A percentile compares a stretch with the other conserved stretches of the same genome.
These are phyloP conservation scores for Drosophila nebulosa DNA, from an alignment of 1,140 invertebrate genomes.

Conservation along the genomic window DNA sequence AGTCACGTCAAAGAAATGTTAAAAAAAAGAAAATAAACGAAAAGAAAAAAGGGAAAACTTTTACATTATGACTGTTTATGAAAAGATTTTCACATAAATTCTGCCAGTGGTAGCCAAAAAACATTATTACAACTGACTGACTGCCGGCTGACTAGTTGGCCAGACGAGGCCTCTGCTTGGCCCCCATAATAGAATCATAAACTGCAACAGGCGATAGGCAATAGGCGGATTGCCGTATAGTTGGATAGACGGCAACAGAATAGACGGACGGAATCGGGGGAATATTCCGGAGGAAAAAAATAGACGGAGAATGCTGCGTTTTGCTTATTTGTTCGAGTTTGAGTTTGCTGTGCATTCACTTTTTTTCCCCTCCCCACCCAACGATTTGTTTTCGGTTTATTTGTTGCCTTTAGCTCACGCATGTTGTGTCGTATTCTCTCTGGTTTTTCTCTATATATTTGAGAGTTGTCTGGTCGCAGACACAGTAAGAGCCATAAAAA, in stretches of 20 bases:
- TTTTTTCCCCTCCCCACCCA: not conserved
- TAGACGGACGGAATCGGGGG: not conserved
- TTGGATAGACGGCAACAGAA: not conserved
- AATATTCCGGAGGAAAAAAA: constrained; percentile 22
- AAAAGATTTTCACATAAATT: constrained; percentile 30
- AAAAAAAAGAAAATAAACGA: not conserved
- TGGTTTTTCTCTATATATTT: not conserved
- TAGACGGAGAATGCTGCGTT: constrained; percentile 39
- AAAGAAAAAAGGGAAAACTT: constrained; percentile 9
- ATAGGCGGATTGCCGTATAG: constrained; percentile 6
- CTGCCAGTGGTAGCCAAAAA: constrained; percentile 32
- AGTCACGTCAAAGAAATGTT: constrained; percentile 19
- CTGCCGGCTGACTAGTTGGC: not conserved
- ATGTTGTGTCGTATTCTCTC: constrained; percentile 44
- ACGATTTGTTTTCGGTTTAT: constrained; percentile 18
- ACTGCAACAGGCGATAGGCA: constrained; percentile 47
- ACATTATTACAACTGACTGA: not conserved
- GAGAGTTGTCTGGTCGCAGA: constrained; percentile 29
- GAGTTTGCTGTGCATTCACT: constrained; percentile 37
- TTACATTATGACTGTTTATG: constrained; percentile 53
- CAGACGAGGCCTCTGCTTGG: constrained; percentile 34
- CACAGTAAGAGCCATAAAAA: not conserved
- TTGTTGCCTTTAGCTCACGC: constrained; percentile 31
- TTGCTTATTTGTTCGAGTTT: constrained; percentile 43
- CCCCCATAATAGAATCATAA: constrained; percentile 59